Conservation (phyloP, 1,140 invertebrate genomes). For the Popillia japonica region DNA sequence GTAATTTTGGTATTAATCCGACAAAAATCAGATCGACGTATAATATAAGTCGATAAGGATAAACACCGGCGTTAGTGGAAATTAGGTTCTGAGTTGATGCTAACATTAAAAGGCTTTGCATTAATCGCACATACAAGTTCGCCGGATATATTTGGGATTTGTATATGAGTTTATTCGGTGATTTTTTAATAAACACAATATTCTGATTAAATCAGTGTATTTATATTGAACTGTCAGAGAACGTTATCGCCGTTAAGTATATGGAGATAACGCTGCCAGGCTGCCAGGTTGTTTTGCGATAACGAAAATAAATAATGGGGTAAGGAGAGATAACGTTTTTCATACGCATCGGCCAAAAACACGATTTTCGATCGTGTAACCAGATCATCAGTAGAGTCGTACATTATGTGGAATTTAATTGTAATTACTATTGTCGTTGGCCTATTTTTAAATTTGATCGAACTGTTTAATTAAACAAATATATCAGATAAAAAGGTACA, state of each 20-base stretch:
- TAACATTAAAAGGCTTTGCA: not conserved
- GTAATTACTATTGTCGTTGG: not conserved
- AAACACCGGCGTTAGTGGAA: not conserved
- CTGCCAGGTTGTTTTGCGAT: slow-evolving; percentile 27
- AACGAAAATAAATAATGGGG: slow-evolving; percentile 28
- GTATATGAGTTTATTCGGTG: not conserved
- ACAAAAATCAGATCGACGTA: not conserved
- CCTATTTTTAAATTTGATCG: not conserved
- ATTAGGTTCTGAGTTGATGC: not conserved
- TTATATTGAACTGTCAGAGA: not conserved
- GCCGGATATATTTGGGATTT: not conserved
- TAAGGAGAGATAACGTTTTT: not conserved
- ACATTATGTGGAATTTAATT: not conserved
- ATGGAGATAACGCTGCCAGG: not conserved
- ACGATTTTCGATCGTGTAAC: slow-evolving; percentile 11
- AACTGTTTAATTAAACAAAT: not conserved
- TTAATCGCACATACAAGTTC: slow-evolving; percentile 1
- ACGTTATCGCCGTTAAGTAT: slow-evolving; percentile 1
- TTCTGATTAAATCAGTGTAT: slow-evolving; percentile 32
- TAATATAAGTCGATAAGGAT: not conserved
- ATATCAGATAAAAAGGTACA: not conserved
- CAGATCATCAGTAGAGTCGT: not conserved
- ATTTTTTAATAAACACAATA: slow-evolving; percentile 33
- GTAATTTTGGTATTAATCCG: no score
- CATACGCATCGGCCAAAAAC: not conserved